Percentiles rank a stretch among this genome's conserved stretches.
These are phyloP conservation scores for Litocranius walleri DNA, from an alignment of 2,113 vertebrate genomes.

Conservation along the genomic window DNA sequence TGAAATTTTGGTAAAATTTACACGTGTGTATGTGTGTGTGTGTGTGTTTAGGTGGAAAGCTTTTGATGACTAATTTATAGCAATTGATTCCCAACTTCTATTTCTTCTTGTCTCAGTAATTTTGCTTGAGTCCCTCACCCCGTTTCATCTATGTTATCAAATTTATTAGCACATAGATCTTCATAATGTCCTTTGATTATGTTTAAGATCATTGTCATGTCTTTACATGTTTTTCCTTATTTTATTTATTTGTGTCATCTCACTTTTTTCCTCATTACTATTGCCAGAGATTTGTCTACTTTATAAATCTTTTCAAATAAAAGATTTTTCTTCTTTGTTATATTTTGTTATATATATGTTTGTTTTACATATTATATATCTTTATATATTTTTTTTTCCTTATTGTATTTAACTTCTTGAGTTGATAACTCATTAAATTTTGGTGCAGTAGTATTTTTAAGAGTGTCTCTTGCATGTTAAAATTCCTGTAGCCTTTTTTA, in stretches of 20 bases:
- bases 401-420: neutral
- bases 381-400: neutral
- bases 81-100: neutral
- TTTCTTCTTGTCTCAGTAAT: neutral
- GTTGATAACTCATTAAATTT: neutral
- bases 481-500: neutral
- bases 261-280: neutral
- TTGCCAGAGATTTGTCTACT: neutral
- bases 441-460: neutral
- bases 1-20: neutral
- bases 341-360: neutral
- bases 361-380: neutral
- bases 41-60: neutral
- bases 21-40: neutral
- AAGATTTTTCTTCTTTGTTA: neutral
- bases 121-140: neutral
- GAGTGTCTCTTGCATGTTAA: neutral
- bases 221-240: neutral
- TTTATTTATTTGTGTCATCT: neutral
- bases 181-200: neutral
- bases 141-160: neutral
- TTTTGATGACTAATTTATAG: neutral
- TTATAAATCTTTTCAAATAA: neutral
- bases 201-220: neutral
- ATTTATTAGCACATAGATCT: neutral